Conservation (phyloP, 1,140 invertebrate species). For the Papilio dardanus region DNA sequence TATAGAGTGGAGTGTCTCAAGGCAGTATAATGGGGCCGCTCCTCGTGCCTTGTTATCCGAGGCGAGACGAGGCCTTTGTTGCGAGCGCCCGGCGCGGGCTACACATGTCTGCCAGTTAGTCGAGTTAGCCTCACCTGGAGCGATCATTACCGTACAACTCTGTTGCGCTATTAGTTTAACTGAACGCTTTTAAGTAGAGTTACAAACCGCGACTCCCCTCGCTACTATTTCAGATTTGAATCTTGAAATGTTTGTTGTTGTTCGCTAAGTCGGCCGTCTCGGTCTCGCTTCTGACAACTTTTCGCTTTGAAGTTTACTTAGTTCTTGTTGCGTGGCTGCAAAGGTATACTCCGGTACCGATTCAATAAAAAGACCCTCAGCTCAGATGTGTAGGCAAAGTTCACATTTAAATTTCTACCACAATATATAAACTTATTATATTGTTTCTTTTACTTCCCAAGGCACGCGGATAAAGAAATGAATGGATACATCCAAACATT, state of each 20-base stretch:
- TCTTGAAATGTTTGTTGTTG: constrained; percentile 53
- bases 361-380: neutral
- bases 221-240: constrained; percentile 47
- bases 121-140: constrained; percentile 54
- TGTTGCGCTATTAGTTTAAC: constrained; percentile 67
- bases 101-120: constrained; percentile 51
- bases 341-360: constrained; percentile 11
- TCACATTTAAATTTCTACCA: neutral
- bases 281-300: neutral
- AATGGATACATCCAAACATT: constrained; percentile 60
- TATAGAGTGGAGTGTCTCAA: constrained; percentile 64
- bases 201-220: constrained; percentile 39
- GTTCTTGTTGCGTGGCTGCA: neutral
- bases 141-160: constrained; percentile 62
- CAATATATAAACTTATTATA: constrained; percentile 33
- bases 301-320: constrained; percentile 17
- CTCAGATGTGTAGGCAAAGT: neutral
- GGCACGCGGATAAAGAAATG: constrained; percentile 32
- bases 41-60: constrained; percentile 68
- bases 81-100: constrained; percentile 49
- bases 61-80: constrained; percentile 64
- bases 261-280: constrained; percentile 40
- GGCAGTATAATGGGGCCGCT: constrained; percentile 64
- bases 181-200: constrained; percentile 64
- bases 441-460: constrained; percentile 19